Evolutionary conservation across 2,888 invertebrate genomes (phyloP).

Genomic region (Aphidius colemani): DNA sequence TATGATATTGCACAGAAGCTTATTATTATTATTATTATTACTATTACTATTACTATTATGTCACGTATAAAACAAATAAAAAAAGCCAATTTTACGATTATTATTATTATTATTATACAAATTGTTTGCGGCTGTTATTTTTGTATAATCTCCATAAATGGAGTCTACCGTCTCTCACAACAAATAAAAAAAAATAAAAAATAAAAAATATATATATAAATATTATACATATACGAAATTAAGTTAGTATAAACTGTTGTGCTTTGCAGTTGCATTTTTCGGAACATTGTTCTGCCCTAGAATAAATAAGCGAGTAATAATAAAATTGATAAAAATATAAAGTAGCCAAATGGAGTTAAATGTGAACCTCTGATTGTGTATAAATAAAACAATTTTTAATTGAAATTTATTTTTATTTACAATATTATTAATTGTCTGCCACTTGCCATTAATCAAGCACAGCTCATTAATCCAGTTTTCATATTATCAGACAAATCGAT

Average conservation of each 20-base stretch:
- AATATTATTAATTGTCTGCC: constrained; percentile 6
- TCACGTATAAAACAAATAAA: constrained; percentile 26
- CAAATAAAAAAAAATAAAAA: constrained; percentile 44
- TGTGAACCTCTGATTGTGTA: no score
- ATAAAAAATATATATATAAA: constrained; percentile 45
- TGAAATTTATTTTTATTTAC: background rate
- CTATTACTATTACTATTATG: no score
- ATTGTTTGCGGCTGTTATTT: constrained; percentile 58
- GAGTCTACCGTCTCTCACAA: constrained; percentile 44
- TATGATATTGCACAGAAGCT: background rate
- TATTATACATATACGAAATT: constrained; percentile 37
- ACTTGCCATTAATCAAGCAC: constrained; percentile 38
- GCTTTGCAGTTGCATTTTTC: constrained; percentile 4
- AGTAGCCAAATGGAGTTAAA: constrained; percentile 26
- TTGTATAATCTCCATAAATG: constrained; percentile 53
- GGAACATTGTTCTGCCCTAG: constrained; percentile 2
- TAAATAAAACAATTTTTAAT: background rate
- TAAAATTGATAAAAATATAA: constrained; percentile 15
- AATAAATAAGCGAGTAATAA: background rate
- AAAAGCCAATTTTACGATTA: constrained; percentile 38
- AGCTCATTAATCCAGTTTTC: constrained; percentile 48
- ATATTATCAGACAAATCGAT: constrained; percentile 49
- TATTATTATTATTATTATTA: background rate
- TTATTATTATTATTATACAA: constrained; percentile 32
- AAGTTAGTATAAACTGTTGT: constrained; percentile 26